Evolutionary conservation across 35 echinoderm and acorn worm species (phyloP).

Genomic region (Apostichopus parvimensis): DNA sequence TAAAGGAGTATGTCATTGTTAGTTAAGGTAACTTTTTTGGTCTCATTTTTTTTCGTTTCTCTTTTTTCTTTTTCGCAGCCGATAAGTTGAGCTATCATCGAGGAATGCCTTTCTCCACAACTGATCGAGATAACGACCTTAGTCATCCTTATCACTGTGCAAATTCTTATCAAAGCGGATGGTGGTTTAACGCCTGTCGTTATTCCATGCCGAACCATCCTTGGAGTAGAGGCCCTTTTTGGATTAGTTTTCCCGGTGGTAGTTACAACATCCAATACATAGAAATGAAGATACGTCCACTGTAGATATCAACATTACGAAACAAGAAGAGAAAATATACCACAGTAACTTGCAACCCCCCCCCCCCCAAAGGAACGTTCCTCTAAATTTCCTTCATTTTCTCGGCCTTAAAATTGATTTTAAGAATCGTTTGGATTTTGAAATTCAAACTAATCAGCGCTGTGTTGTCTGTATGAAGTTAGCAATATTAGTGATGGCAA

Average conservation of each 20-base stretch:
- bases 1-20: no score
- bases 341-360: no score
- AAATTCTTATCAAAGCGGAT: neutral
- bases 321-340: neutral
- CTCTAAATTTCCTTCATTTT: no score
- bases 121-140: neutral
- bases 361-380: no score
- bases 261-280: neutral
- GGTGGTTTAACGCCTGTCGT: neutral
- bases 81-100: neutral
- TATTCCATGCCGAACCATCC: neutral
- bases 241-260: neutral
- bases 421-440: no score
- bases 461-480: no score
- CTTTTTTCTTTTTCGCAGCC: neutral
- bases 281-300: conserved; percentile 6
- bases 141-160: neutral
- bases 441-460: no score
- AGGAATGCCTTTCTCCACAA: conserved; percentile 3
- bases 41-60: no score
- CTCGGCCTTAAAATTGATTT: no score
- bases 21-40: no score
- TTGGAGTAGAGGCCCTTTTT: neutral
- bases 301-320: neutral
- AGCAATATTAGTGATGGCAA: no score